These are phyloP conservation scores for Melanocharis versteri DNA, from an alignment of 2,113 vertebrate species.

Conservation along the genomic window DNA sequence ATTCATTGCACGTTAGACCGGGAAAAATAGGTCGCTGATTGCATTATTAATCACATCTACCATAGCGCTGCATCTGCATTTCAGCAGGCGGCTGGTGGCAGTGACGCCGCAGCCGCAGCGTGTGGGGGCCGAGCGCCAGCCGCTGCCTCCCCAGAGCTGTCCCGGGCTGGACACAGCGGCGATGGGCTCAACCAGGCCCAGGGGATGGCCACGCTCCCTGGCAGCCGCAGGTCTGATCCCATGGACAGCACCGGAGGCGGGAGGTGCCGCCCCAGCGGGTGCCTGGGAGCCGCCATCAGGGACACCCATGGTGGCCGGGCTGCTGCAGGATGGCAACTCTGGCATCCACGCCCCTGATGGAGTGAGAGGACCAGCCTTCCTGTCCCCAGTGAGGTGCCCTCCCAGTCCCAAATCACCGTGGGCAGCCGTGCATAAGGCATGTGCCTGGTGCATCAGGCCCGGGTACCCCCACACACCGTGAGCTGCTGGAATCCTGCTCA, in stretches of 20 bases:
- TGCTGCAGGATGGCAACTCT: neutral
- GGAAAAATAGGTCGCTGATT: conserved; percentile 69
- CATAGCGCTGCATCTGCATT: conserved; percentile 36
- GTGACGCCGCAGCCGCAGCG: neutral
- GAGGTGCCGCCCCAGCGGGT: neutral
- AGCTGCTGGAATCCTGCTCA: accelerated
- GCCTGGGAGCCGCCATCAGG: neutral
- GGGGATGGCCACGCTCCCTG: accelerated
- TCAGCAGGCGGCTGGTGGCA: conserved; percentile 15
- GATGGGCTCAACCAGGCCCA: accelerated
- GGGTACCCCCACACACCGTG: accelerated
- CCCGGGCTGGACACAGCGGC: accelerated
- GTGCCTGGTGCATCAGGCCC: neutral
- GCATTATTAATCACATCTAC: conserved; percentile 63
- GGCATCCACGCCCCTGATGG: accelerated
- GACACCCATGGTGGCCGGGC: accelerated
- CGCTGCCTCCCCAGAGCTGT: neutral
- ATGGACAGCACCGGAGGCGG: accelerated
- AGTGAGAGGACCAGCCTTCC: neutral
- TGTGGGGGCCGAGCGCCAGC: neutral
- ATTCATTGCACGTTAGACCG: conserved; percentile 41
- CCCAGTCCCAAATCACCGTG: accelerated
- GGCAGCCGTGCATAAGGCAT: accelerated
- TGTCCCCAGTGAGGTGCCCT: neutral
- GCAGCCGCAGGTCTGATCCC: accelerated